Percentiles rank a stretch among this genome's conserved stretches.
Conservation (phyloP, 2,888 invertebrate genomes). For the Acrobasis suavella region DNA sequence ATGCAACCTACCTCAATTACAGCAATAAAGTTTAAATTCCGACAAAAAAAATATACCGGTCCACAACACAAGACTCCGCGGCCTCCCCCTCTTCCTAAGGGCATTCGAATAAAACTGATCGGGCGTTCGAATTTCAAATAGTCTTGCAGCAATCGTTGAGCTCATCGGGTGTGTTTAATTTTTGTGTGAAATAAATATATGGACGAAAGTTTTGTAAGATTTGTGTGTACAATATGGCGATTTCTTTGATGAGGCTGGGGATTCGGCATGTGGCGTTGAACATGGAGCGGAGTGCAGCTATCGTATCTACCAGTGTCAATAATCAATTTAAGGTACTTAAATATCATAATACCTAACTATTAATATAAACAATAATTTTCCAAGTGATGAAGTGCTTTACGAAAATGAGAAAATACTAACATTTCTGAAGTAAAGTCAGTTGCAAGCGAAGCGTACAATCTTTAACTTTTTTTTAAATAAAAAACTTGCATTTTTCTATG, state of each 20-base stretch:
- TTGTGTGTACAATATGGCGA: constrained; percentile 62
- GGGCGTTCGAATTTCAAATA: constrained; percentile 51
- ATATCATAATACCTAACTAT: background rate
- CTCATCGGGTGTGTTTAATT: constrained; percentile 32
- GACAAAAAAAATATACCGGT: constrained; percentile 36
- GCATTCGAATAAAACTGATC: constrained; percentile 60
- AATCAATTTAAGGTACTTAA: constrained; percentile 68
- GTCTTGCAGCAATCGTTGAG: constrained; percentile 45
- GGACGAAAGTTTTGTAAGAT: constrained; percentile 25
- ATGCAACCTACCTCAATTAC: constrained; percentile 35
- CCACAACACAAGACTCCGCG: constrained; percentile 48
- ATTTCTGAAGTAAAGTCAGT: background rate
- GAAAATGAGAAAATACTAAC: background rate
- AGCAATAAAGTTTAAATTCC: constrained; percentile 30
- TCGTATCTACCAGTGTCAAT: constrained; percentile 57
- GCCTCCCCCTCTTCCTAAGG: constrained; percentile 31
- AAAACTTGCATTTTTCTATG: background rate
- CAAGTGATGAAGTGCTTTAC: background rate
- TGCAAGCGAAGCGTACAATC: background rate
- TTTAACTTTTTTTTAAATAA: background rate
- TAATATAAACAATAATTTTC: background rate
- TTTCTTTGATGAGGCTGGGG: constrained; percentile 69
- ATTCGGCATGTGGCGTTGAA: constrained; percentile 56
- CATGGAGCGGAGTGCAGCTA: constrained; percentile 63
- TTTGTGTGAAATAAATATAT: constrained; percentile 26